Evolutionary conservation across 2,113 vertebrate species (phyloP).

Genomic region (Otolemur garnettii): DNA sequence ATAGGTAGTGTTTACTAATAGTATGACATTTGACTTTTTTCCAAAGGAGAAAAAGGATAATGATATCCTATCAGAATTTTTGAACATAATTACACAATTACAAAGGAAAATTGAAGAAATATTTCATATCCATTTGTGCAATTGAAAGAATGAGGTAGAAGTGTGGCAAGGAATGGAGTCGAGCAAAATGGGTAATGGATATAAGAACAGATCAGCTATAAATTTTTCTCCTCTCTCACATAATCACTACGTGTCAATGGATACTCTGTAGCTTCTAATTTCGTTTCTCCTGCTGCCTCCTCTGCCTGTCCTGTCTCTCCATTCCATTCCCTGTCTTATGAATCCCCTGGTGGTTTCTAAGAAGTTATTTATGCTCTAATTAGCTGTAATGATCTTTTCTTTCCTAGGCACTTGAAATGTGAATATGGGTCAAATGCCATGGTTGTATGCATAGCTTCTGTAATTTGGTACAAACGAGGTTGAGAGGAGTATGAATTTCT

Average conservation of each 20-base stretch:
- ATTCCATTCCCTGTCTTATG: neutral
- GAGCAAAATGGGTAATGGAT: neutral
- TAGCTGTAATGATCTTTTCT: neutral
- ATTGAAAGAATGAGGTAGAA: neutral
- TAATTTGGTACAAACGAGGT: neutral
- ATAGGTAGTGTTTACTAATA: neutral
- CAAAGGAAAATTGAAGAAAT: conserved; percentile 19
- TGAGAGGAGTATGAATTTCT: neutral
- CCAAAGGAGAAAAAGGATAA: neutral
- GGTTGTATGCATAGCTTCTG: neutral
- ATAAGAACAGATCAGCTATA: neutral
- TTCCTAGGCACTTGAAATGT: neutral
- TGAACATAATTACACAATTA: neutral
- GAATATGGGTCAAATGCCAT: neutral
- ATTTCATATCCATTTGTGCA: neutral
- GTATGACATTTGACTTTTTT: neutral
- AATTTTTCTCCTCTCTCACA: neutral
- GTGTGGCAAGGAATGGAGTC: neutral
- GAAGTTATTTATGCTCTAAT: conserved; percentile 7
- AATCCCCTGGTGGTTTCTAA: neutral
- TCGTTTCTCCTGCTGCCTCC: neutral
- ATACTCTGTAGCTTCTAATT: neutral
- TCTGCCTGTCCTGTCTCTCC: neutral
- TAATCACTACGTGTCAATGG: neutral
- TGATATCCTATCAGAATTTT: neutral